Conservation (phyloP, 2,113 vertebrate species). For the Cacatua alba region DNA sequence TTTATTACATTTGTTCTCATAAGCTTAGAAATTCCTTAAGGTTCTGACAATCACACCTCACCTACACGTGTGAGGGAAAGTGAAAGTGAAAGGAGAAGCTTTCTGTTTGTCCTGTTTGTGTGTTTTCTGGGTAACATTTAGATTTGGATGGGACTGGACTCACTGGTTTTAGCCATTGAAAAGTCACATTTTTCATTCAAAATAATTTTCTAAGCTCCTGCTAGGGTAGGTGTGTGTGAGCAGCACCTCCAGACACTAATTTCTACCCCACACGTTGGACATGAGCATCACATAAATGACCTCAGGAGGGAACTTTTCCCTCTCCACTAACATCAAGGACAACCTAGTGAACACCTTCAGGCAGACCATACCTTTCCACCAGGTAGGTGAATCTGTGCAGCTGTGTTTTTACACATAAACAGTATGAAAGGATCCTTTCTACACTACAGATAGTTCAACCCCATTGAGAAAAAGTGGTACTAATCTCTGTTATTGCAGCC, state of each 20-base stretch:
- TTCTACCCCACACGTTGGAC: rapidly evolving
- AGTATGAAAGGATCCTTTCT: not conserved
- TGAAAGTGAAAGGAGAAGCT: not conserved
- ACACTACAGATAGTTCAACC: not conserved
- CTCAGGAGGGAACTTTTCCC: not conserved
- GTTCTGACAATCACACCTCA: not conserved
- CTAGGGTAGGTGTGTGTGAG: not conserved
- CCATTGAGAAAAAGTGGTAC: not conserved
- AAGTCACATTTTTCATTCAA: not conserved
- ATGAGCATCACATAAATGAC: not conserved
- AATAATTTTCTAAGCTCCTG: not conserved
- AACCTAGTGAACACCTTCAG: not conserved
- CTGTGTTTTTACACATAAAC: not conserved
- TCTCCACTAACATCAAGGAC: not conserved
- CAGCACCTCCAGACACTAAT: not conserved
- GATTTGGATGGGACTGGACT: not conserved
- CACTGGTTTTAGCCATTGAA: not conserved
- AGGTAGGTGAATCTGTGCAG: not conserved
- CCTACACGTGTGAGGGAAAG: not conserved
- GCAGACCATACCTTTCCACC: not conserved
- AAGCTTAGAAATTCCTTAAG: not conserved
- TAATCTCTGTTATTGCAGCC: not conserved
- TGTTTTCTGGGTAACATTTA: not conserved
- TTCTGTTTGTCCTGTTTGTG: not conserved
- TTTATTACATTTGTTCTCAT: rapidly evolving